Evolutionary conservation across 2,113 vertebrate species (phyloP).

Genomic region (Myrmecobius fasciatus): DNA sequence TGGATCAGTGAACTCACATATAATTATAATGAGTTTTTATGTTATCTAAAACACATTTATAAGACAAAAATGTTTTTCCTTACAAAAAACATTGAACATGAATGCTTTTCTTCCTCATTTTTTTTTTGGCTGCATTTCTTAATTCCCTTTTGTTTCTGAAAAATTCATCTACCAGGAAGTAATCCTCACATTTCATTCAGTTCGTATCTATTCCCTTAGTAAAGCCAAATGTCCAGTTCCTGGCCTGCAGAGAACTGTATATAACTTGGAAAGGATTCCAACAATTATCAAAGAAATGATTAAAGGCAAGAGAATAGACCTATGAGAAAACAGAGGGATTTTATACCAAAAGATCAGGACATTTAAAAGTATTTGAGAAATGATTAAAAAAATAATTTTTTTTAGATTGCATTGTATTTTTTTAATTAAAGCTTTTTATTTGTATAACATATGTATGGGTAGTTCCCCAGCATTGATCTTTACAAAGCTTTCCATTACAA

Average conservation of each 20-base stretch:
- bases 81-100: conserved; percentile 2
- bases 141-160: neutral
- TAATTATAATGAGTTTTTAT: conserved; percentile 21
- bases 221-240: neutral
- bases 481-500: no score
- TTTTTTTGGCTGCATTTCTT: neutral
- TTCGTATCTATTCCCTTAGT: neutral
- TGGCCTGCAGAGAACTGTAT: neutral
- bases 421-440: no score
- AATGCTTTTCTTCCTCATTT: neutral
- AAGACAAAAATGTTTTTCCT: conserved; percentile 30
- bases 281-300: neutral
- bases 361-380: neutral
- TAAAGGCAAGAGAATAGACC: neutral
- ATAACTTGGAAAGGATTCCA: neutral
- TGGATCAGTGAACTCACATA: conserved; percentile 32
- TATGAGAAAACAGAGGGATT: neutral
- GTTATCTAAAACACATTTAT: neutral
- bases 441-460: no score
- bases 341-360: neutral
- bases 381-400: neutral
- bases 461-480: no score
- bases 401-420: no score
- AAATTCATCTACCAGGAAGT: conserved; percentile 25
- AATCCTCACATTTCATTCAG: neutral